Percentiles rank a stretch among this genome's conserved stretches.
These are phyloP conservation scores for Nothobranchius furzeri DNA, from an alignment of 2,113 vertebrate species.

Conservation along the genomic window DNA sequence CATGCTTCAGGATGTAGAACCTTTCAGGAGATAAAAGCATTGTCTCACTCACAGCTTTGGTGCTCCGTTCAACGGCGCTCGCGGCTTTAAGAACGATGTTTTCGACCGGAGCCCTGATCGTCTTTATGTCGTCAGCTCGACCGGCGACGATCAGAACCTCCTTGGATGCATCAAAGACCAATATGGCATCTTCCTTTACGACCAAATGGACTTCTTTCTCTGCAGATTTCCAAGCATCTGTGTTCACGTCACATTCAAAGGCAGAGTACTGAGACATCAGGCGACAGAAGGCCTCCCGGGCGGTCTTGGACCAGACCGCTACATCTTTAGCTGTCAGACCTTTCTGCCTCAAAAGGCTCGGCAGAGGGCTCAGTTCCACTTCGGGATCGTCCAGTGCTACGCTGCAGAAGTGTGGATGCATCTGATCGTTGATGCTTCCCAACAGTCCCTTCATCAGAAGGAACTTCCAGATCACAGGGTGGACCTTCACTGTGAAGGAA, in stretches of 20 bases:
- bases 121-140: constrained; percentile 64
- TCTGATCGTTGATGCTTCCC: constrained; percentile 72
- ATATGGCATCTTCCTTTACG: constrained; percentile 50
- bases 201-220: constrained; percentile 53
- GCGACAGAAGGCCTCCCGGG: constrained; percentile 55
- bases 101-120: constrained; percentile 60
- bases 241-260: constrained; percentile 9
- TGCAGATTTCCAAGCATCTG: constrained; percentile 75
- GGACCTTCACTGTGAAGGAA: constrained; percentile 75
- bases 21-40: constrained; percentile 61
- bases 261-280: constrained; percentile 74
- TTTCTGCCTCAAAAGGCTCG: constrained; percentile 70
- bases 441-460: constrained; percentile 67
- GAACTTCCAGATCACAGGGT: constrained; percentile 75
- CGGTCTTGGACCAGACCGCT: constrained; percentile 75
- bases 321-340: constrained; percentile 47
- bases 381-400: constrained; percentile 56
- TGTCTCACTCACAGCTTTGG: constrained; percentile 62
- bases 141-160: constrained; percentile 76
- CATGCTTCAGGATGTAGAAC: constrained; percentile 74
- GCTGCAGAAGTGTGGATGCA: constrained; percentile 77
- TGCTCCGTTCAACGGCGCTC: constrained; percentile 71
- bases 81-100: constrained; percentile 47
- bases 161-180: constrained; percentile 46
- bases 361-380: constrained; percentile 77